Evolutionary conservation across 1,140 invertebrate species (phyloP).

Genomic region (Hypsibius dujardini): DNA sequence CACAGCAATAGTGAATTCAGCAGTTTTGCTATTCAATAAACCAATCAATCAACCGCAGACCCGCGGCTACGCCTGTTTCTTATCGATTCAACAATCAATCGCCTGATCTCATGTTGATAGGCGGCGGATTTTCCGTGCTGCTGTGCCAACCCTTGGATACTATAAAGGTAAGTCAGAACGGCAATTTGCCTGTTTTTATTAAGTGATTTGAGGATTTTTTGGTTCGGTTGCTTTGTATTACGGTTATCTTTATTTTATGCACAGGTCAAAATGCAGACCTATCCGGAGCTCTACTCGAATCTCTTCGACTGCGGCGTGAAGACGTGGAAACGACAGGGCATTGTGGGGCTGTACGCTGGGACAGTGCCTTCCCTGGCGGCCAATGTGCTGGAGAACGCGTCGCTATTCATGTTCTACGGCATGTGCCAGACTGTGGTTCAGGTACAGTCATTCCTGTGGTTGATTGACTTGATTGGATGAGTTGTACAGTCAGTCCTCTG

Average conservation of each 20-base stretch:
- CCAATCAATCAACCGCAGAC: too few relatives aligned
- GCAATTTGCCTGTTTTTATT: too few relatives aligned
- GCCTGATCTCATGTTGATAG: too few relatives aligned
- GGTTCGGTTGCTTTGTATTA: not conserved
- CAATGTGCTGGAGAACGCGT: conserved; percentile 92
- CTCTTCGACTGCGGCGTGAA: conserved; percentile 63
- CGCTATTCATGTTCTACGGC: conserved; percentile 90
- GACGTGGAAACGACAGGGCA: conserved; percentile 39
- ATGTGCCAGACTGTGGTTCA: conserved; percentile 66
- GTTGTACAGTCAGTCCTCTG: conserved; percentile 22
- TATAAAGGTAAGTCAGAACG: conserved; percentile 43
- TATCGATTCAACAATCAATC: too few relatives aligned
- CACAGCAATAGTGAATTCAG: too few relatives aligned
- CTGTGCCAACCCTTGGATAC: conserved; percentile 96
- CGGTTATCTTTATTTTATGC: conserved; percentile 25
- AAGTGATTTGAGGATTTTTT: too few relatives aligned
- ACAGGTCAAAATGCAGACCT: conserved; percentile 93
- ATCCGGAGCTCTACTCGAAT: conserved; percentile 64
- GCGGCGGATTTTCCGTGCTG: conserved; percentile 74
- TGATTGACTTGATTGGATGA: too few relatives aligned
- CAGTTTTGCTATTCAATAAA: too few relatives aligned
- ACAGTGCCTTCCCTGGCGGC: conserved; percentile 79
- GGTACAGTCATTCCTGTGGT: conserved; percentile 18
- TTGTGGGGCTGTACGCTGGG: conserved; percentile 78
- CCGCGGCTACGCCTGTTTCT: too few relatives aligned